Base-by-base conservation (phyloP, 2,888 invertebrate species). In the Penaeus monodon region DNA sequence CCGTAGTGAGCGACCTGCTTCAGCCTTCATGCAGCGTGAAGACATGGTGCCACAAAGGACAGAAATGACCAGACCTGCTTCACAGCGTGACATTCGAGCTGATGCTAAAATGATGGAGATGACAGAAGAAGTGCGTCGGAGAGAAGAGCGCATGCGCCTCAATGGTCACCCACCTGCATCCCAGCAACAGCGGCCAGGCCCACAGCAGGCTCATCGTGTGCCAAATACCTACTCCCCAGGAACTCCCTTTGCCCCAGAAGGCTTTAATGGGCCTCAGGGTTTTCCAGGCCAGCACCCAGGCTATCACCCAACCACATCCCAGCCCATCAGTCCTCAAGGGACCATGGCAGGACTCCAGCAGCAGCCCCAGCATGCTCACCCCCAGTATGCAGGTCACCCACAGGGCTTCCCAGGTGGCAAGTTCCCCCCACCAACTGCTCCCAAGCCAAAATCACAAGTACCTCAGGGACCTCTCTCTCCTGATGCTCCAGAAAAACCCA, bases 71-170 rank as follows among this genome's bases (percentile, higher is more conserved):
- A 91, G 93, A 79, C 93, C 93, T 1, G 93, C 93, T 90, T 93
- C 93, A 2, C 93, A 93, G 1, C 92, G 93, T 17, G 94, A 94
- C 90, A 93, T 93, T 90, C 92, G 94, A 66, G 94, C 94, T 89
- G 94, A 92, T 90, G 92, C 92, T 49, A 92, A 96, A 92, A 93
- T 96, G 87, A 95, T 95, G 8, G 96, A 96, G 92, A 96, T 96
- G 96, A 95, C 96, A 6, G 96, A 97, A 91, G 96, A 97, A 92
- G 95, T 96, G 20, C 92, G 95, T 88, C 93, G 96, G 78, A 92
- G 95, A 29, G 92, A 92, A 86, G 92, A 92, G 77, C 89, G 92
- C 29, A 76, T 77, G 44, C 73, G 86, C 14, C 86, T 49, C 27
- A 88, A 88, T 33, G 88, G 88, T 17, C 86, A 86, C 29, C 70